These are phyloP conservation scores for Florisuga fusca DNA, from an alignment of 2,797 vertebrate genomes.

Conservation along the genomic window DNA sequence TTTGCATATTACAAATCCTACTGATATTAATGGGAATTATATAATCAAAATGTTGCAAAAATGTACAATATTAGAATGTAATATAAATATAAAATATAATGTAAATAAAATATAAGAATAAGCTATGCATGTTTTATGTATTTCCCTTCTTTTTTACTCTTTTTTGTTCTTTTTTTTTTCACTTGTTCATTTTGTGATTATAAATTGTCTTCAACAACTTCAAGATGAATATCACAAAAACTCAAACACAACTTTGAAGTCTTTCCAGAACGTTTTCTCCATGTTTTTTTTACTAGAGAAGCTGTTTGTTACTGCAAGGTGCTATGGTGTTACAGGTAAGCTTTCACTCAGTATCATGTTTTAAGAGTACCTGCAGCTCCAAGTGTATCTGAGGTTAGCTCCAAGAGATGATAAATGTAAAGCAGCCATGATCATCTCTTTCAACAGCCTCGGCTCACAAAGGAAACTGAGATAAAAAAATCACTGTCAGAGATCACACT, in stretches of 20 bases:
- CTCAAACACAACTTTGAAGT: not conserved
- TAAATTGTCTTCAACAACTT: not conserved
- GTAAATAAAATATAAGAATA: not conserved
- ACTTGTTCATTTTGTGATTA: not conserved
- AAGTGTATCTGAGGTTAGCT: not conserved
- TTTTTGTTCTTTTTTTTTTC: not conserved
- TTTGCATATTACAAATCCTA: not conserved
- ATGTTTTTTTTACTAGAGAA: not conserved
- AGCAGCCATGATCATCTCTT: not conserved
- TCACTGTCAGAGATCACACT: not conserved
- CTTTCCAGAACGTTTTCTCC: not conserved
- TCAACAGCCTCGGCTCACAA: not conserved
- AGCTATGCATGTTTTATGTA: not conserved
- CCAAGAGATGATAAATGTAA: not conserved
- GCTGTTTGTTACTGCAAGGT: not conserved
- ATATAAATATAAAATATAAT: too few species aligned
- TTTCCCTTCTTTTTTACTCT: not conserved
- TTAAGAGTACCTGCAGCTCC: not conserved
- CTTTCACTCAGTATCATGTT: not conserved
- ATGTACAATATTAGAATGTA: not conserved
- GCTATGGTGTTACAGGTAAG: not conserved
- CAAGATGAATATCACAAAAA: not conserved
- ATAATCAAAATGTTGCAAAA: constrained; percentile 1
- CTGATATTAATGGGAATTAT: constrained; percentile 26
- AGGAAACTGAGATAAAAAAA: not conserved